phyloP scores from a whole-genome alignment of 1,140 invertebrate genomes.

The Druon quercuslanigerum region DNA sequence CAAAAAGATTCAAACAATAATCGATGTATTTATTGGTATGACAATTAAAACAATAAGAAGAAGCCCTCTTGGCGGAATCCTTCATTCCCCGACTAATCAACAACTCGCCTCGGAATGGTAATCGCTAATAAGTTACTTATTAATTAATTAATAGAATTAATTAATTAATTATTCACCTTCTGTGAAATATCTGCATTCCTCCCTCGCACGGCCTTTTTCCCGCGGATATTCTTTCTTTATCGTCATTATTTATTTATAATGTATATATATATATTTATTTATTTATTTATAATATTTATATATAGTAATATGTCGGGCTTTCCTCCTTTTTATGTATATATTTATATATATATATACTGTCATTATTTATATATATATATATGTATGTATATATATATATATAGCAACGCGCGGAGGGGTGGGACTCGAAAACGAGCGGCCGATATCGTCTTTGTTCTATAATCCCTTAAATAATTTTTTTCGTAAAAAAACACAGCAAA shows the following conservation, averaged over 20 bases:
- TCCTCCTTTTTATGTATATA: slow-evolving; percentile 52
- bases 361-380: slow-evolving; percentile 40
- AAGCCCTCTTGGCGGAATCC: not conserved
- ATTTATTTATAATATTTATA: slow-evolving; percentile 45
- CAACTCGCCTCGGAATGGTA: slow-evolving; percentile 23
- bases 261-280: slow-evolving; percentile 53
- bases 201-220: slow-evolving; percentile 40
- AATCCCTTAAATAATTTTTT: slow-evolving; percentile 52
- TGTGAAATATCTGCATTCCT: slow-evolving; percentile 29
- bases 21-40: not conserved
- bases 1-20: not conserved
- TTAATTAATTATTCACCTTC: slow-evolving; percentile 37
- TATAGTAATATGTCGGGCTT: slow-evolving; percentile 54
- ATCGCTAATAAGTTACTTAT: slow-evolving; percentile 36
- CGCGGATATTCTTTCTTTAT: slow-evolving; percentile 42
- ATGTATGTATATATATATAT: slow-evolving; percentile 53
- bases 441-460: slow-evolving; percentile 46
- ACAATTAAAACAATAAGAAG: not conserved
- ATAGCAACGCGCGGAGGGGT: slow-evolving; percentile 49
- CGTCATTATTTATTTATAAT: slow-evolving; percentile 40
- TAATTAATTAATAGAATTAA: slow-evolving; percentile 27
- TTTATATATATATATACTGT: slow-evolving; percentile 52
- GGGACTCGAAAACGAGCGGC: slow-evolving; percentile 51
- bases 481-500: slow-evolving; percentile 40
- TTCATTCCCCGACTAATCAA: slow-evolving; percentile 17